Evolutionary conservation across 2,797 vertebrate species (phyloP).

Genomic region (Lacerta bilineata): DNA sequence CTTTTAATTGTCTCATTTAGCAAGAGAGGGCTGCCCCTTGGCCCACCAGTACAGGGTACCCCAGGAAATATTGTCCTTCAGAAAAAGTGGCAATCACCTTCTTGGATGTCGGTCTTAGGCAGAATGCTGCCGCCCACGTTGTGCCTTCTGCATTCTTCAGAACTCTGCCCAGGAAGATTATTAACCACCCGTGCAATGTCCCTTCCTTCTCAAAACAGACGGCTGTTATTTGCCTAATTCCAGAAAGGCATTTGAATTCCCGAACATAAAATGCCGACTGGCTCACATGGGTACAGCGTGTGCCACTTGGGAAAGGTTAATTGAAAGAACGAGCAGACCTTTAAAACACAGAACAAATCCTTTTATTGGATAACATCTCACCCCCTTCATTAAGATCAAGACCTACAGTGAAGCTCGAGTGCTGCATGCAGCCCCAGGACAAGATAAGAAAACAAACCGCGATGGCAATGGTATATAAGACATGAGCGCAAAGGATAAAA

Average conservation of each 20-base stretch:
- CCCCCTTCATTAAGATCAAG: background rate
- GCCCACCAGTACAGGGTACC: slow-evolving; percentile 6
- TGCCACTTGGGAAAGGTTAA: slow-evolving; percentile 10
- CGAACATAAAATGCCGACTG: background rate
- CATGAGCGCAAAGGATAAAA: background rate
- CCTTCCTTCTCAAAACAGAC: slow-evolving; percentile 11
- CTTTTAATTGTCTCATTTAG: slow-evolving; percentile 28
- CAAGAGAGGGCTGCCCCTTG: background rate
- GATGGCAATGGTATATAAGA: background rate
- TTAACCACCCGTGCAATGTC: slow-evolving; percentile 11
- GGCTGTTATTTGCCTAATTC: background rate
- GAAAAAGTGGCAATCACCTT: background rate
- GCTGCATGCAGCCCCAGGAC: background rate
- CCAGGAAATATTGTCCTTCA: rapidly evolving
- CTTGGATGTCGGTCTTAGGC: background rate
- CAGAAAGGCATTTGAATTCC: background rate
- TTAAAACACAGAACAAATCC: background rate
- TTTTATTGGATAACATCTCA: background rate
- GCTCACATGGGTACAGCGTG: background rate
- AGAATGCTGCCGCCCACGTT: background rate
- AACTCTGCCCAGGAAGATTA: background rate
- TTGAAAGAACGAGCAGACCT: background rate
- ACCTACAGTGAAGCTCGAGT: background rate
- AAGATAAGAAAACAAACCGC: background rate
- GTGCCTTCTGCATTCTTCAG: background rate